Evolutionary conservation across 2,113 vertebrate genomes (phyloP).

Genomic region (Anguilla japonica): DNA sequence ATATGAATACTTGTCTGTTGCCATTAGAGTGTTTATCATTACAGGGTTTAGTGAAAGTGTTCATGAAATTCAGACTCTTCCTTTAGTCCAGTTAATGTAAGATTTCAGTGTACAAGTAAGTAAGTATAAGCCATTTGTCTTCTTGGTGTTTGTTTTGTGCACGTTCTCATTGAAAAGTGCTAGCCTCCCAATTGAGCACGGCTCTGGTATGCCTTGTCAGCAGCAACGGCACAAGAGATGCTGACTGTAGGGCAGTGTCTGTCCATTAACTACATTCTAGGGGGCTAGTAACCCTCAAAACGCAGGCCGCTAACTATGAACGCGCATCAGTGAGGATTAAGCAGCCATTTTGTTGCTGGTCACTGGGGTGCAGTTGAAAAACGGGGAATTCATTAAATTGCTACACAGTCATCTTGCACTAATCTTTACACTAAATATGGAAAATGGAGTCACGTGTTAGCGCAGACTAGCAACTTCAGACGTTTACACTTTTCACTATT

Average conservation of each 20-base stretch:
- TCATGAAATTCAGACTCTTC: too few relatives aligned
- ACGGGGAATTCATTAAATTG: not conserved
- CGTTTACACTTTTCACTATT: not conserved
- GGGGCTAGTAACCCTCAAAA: conserved; percentile 45
- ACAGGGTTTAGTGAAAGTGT: too few relatives aligned
- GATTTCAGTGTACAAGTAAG: not conserved
- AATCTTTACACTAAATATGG: not conserved
- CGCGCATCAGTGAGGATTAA: conserved; percentile 32
- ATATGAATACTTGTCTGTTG: too few relatives aligned
- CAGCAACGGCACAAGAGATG: conserved; percentile 23
- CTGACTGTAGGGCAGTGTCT: conserved; percentile 45
- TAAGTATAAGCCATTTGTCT: conserved; percentile 42
- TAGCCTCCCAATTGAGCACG: not conserved
- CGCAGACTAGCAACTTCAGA: not conserved
- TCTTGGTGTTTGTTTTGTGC: conserved; percentile 48
- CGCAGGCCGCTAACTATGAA: conserved; percentile 47
- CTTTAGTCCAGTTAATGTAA: not conserved
- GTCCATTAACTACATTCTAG: conserved; percentile 46
- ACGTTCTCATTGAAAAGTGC: conserved; percentile 23
- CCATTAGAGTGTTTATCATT: too few relatives aligned
- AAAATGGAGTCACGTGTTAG: not conserved
- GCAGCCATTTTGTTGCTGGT: conserved; percentile 43
- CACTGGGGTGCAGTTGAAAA: conserved; percentile 54
- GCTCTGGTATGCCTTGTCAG: not conserved
- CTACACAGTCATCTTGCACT: not conserved